Evolutionary conservation across 2,888 invertebrate species (phyloP), one percentile per base, ranked within the genome.

Genomic region (Netelia virgata): DNA sequence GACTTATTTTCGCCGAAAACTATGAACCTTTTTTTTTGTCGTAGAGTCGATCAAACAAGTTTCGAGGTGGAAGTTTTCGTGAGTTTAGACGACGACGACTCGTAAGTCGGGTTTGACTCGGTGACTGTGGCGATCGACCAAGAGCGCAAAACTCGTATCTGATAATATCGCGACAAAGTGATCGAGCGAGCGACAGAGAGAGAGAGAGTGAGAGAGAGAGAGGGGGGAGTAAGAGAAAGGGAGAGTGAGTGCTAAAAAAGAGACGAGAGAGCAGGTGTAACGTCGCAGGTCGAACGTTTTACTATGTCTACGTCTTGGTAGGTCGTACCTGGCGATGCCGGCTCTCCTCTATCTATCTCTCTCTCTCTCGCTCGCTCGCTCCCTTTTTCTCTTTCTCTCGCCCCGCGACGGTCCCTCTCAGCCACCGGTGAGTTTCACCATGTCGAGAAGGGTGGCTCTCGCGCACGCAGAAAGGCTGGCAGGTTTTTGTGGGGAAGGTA

Each of bases 261-360:
- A 23, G 73, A 64, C 59, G 41, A 63, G 18, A 63, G 70, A 74
- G 57, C 74, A 64, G 82, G 81, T 78, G 84, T 78, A 78, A 55
- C 84, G 74, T 78, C 78, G 78, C 70, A 78, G 82, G 59, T 78
- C 50, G 74, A 28, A 73, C 47, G 76, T 73, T 84, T 84, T 61
- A 77, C 80, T 84, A 80, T 84, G 80, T 57, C 47, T 75, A 72
- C 78, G 78, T 82, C 81, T 84, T 73, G 23, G 70, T 47, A 63
- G 81, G 73, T 84, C 77, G 78, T 82, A 82, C 78, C 84, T 84
- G 84, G 73, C 63, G 16, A 18, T 57, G 66, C 72, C n/a, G 59
- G 82, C 72, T 55, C 72, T 55, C 23, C 41, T 69, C 63, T 14
- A 64, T 73, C 50, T 68, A 50, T 70, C 70, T 78, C 47, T 63